phyloP scores from a whole-genome alignment of 1,140 invertebrate genomes.

The Vollenhovia emeryi region DNA sequence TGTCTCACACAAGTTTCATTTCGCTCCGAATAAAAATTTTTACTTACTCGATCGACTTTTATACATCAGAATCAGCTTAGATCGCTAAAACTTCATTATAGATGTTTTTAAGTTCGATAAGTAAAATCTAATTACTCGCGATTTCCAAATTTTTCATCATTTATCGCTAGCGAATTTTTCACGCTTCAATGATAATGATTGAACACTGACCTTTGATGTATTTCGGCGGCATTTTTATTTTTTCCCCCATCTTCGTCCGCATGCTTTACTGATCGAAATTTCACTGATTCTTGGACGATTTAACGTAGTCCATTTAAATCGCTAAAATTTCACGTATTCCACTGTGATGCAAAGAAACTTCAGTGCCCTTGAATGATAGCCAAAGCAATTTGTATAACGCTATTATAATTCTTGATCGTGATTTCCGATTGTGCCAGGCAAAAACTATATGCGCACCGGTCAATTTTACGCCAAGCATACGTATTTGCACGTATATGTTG shows the following conservation, averaged over 20 bases:
- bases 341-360: slow-evolving; percentile 44
- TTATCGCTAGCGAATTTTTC: not conserved
- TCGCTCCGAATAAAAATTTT: not conserved
- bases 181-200: not conserved
- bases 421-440: slow-evolving; percentile 58
- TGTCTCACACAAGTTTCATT: slow-evolving; percentile 4
- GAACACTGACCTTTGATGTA: not conserved
- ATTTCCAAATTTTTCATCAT: not conserved
- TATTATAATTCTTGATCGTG: slow-evolving; percentile 64
- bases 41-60: not conserved
- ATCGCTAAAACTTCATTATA: not conserved
- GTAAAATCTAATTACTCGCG: not conserved
- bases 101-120: not conserved
- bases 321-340: not conserved
- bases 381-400: slow-evolving; percentile 49
- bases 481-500: not conserved
- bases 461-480: slow-evolving; percentile 8
- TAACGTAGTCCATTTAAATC: not conserved
- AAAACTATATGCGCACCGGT: slow-evolving; percentile 55
- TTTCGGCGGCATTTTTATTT: not conserved
- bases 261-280: not conserved
- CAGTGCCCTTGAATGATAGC: slow-evolving; percentile 52
- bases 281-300: not conserved
- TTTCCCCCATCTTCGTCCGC: not conserved
- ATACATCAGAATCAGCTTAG: not conserved